Evolutionary conservation across 92 coral and sea anemone species (phyloP), one percentile per base, ranked within the genome.

Genomic region (Isaurus tuberculatus): DNA sequence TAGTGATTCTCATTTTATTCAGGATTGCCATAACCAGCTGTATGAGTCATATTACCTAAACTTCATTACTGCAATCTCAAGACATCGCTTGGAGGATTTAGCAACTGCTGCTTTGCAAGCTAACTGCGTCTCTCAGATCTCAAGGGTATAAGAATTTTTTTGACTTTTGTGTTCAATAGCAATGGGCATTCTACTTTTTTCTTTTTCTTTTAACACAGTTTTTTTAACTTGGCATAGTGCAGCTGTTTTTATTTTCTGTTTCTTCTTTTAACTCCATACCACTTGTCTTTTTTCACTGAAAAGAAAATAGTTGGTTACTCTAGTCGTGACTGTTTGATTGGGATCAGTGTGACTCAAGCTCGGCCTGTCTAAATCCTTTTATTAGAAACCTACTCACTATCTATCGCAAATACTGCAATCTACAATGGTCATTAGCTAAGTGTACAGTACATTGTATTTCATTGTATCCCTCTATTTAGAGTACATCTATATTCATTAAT

Each of bases 11-110:
- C 16, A 42, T 26, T 58, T 8, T 83, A 34, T 31, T 2, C 49
- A 96, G 99, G 99, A 96, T 75, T 96, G 99, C 74, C 89, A 84
- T 67, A 96, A 90, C 53, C 99, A 96, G 83, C 83, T 91, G 23
- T 96, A 94, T 75, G 99, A 96, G 73, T 96, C 99, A 25, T 96
- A 94, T 86, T 94, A 92, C 79, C 88, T 96, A 65, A 96, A 96
- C 83, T 96, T 96, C 70, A 96, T 96, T 30, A 89, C 98, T 80
- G 99, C 99, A 20, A 94, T 96, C 75, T 86, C 98, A 86, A 88
- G 99, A 90, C 94, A 93, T 46, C 92, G 95, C 79, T 83, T 96
- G 26, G 99, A 96, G 71, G 99, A 96, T 22, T 80, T 96, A 58
- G 99, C 98, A n/a, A 86, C 98, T 42, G 95, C 93, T 15, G 90